phyloP scores from a whole-genome alignment of 2,888 invertebrate genomes.

The Xanthorhoe spadicearia region DNA sequence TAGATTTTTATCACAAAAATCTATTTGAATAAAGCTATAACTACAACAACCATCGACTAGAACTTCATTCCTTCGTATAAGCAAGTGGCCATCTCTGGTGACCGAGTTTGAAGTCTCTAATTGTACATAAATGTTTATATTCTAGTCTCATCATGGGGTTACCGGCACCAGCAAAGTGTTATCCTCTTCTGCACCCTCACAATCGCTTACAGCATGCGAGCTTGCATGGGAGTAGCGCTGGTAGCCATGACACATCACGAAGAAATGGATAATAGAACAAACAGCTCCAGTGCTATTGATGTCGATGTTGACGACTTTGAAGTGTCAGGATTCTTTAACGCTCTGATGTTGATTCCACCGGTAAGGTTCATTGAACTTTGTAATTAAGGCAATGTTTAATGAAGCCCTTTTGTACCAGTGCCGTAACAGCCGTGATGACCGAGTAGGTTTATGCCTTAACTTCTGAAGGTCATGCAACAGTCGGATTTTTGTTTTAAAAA shows the following conservation, averaged over 20 bases:
- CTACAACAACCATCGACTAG: no score
- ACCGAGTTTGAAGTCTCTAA: no score
- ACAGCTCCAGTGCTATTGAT: constrained; percentile 5
- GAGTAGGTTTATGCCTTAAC: no score
- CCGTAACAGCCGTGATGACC: no score
- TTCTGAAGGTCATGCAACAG: no score
- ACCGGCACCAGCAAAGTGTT: constrained; percentile 85
- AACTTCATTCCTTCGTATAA: no score
- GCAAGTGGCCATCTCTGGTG: no score
- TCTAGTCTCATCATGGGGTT: constrained; percentile 64
- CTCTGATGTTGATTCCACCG: constrained; percentile 59
- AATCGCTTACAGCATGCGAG: constrained; percentile 86
- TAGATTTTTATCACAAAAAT: no score
- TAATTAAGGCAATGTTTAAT: not conserved
- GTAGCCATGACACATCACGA: constrained; percentile 84
- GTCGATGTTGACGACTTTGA: constrained; percentile 40
- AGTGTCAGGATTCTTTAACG: constrained; percentile 51
- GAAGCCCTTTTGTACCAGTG: no score
- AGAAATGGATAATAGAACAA: not conserved
- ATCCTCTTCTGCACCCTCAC: constrained; percentile 84
- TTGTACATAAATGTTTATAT: not conserved
- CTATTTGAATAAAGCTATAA: no score
- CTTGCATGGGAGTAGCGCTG: constrained; percentile 87
- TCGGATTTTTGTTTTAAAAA: no score
- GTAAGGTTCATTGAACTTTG: constrained; percentile 48